Percentiles rank a stretch among this genome's conserved stretches.
phyloP scores from a whole-genome alignment of 2,888 invertebrate species.

The Stenurella melanura region DNA sequence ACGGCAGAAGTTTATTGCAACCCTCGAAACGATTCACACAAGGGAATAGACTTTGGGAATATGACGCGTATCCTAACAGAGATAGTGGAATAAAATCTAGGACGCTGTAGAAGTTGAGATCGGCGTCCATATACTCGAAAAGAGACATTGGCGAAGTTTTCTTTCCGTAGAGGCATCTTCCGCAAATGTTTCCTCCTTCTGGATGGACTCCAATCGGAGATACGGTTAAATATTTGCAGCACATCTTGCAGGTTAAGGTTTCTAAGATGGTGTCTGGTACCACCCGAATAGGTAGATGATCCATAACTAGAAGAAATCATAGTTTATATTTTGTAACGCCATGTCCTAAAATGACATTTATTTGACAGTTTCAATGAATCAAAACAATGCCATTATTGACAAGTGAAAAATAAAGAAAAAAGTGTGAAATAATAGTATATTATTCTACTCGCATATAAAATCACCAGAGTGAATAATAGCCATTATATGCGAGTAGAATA shows the following conservation, averaged over 20 bases:
- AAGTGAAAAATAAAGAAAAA: too few species aligned
- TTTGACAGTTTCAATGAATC: too few species aligned
- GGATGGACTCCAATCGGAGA: conserved; percentile 50
- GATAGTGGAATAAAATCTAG: conserved; percentile 45
- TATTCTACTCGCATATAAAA: too few species aligned
- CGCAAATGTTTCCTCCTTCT: conserved; percentile 52
- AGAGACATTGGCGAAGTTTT: conserved; percentile 32
- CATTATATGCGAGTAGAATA: too few species aligned
- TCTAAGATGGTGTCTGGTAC: conserved; percentile 52
- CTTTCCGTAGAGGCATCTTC: conserved; percentile 47
- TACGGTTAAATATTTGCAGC: conserved; percentile 54
- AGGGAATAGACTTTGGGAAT: conserved; percentile 45
- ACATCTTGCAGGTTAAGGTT: conserved; percentile 45
- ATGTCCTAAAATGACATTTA: too few species aligned
- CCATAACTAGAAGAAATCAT: conserved; percentile 3
- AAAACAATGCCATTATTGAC: too few species aligned
- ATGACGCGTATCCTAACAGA: conserved; percentile 46
- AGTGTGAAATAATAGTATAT: too few species aligned
- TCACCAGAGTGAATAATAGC: too few species aligned
- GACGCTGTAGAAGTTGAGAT: conserved; percentile 8
- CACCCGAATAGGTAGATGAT: conserved; percentile 17
- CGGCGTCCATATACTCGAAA: conserved; percentile 43
- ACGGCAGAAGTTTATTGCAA: conserved; percentile 44
- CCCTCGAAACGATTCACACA: conserved; percentile 54
- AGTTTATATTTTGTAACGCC: too few species aligned